These are phyloP conservation scores for Xyrichtys novacula DNA, from an alignment of 2,797 vertebrate genomes.

Conservation along the genomic window DNA sequence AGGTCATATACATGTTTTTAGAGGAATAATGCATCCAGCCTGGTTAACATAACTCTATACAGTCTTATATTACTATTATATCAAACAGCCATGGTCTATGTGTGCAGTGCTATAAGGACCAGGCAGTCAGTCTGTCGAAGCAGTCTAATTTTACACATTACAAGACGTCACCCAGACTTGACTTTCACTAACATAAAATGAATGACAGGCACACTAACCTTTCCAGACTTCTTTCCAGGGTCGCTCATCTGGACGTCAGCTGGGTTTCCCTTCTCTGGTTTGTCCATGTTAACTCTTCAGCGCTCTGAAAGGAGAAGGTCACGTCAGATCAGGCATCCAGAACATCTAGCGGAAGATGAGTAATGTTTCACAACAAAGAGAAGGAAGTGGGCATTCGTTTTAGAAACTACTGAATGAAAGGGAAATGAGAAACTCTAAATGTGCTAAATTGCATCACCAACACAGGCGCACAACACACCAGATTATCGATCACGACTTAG, in stretches of 20 bases:
- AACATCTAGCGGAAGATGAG: neutral
- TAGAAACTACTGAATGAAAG: slow-evolving; percentile 22
- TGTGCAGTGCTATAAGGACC: neutral
- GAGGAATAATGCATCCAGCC: neutral
- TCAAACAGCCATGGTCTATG: neutral
- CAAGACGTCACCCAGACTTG: neutral
- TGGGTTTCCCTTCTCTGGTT: neutral
- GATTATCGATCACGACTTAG: slow-evolving; percentile 15
- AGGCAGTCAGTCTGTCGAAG: neutral
- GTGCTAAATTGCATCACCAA: slow-evolving; percentile 9
- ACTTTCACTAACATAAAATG: neutral
- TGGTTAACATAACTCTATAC: neutral
- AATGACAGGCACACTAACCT: slow-evolving; percentile 61
- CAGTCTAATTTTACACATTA: neutral
- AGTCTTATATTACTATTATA: neutral
- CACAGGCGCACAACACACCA: neutral
- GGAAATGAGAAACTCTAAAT: slow-evolving; percentile 28
- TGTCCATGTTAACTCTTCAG: slow-evolving; percentile 50
- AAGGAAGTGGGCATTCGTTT: slow-evolving; percentile 26
- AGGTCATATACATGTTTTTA: slow-evolving; percentile 15
- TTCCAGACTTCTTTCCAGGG: slow-evolving; percentile 37
- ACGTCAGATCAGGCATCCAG: slow-evolving; percentile 18
- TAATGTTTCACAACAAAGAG: slow-evolving; percentile 25
- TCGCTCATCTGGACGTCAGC: slow-evolving; percentile 25
- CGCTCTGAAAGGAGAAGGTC: slow-evolving; percentile 45